phyloP scores from a whole-genome alignment of 1,140 invertebrate genomes.

The Zeugodacus cucurbitae region DNA sequence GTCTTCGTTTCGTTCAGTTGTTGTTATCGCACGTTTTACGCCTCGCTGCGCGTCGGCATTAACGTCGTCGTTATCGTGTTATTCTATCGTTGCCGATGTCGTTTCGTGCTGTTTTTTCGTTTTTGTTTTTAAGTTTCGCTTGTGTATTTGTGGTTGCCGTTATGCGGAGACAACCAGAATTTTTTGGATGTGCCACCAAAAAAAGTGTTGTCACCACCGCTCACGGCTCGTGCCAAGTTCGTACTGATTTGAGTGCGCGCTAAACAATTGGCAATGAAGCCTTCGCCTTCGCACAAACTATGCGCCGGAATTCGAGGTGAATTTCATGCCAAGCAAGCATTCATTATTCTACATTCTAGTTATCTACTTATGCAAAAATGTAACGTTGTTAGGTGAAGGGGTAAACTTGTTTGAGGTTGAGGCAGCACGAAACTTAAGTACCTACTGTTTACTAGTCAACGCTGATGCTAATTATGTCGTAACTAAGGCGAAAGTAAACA shows the following conservation, averaged over 20 bases:
- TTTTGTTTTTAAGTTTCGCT: not conserved
- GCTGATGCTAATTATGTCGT: not conserved
- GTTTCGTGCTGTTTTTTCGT: too few species aligned
- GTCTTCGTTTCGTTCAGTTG: not conserved
- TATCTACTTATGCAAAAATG: not conserved
- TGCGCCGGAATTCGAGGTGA: not conserved
- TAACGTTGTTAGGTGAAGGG: not conserved
- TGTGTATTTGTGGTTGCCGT: slow-evolving; percentile 22
- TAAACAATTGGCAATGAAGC: slow-evolving; percentile 41
- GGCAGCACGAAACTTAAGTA: not conserved
- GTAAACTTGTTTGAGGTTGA: not conserved
- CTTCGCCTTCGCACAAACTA: slow-evolving; percentile 8
- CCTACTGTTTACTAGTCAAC: not conserved
- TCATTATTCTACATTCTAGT: slow-evolving; percentile 13
- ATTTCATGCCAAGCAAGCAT: slow-evolving; percentile 22
- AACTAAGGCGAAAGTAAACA: not conserved
- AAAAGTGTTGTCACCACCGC: slow-evolving; percentile 61
- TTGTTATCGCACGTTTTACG: not conserved
- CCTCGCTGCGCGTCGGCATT: not conserved
- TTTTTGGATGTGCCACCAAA: slow-evolving; percentile 61
- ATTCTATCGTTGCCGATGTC: not conserved
- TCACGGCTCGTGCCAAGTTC: slow-evolving; percentile 53
- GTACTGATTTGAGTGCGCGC: slow-evolving; percentile 54
- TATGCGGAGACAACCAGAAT: slow-evolving; percentile 56
- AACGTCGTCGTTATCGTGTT: slow-evolving; percentile 39